Base-by-base conservation (phyloP, 2,797 vertebrate genomes). In the Notolepis coatsorum region DNA sequence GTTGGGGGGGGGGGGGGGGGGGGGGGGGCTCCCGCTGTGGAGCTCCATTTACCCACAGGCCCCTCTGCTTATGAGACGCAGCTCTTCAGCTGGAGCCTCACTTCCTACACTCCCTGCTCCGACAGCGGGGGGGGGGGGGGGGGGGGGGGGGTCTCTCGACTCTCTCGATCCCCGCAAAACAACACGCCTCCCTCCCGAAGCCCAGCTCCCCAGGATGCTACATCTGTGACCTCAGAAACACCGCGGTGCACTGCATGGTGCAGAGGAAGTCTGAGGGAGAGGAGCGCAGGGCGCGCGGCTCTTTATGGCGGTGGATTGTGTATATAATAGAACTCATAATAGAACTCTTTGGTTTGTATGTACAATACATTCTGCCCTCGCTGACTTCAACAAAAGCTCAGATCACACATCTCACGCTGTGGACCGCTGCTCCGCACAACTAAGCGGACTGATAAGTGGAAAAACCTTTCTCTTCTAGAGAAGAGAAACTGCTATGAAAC, bases 171-270 rank as follows among this genome's bases (percentile, higher is more conserved):
- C 76, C 65, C 73, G 64, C 75, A 77, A 68, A 56, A 77, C 60
- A 74, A 66, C 77, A 71, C 45, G 59, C 74, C 80, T 81, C 41
- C n/a, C 68, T 69, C 81, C 68, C 68, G 17, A 65, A 77, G 75
- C 61, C 73, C 66, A 72, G 73, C 69, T 75, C 79, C 80, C 84
- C 84, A 64, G 60, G 79, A 72, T n/a, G 58, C 78, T 86, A 73
- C 81, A 88, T 81, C 86, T 89, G 81, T 81, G 84, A 85, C 87
- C 89, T 86, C 77, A 58, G 75, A 84, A 71, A 71, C 75, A 75
- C 69, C 33, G 38, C 13, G 72, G 61, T 77, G 79, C 84, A 75
- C 66, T 4, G 37, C 74, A 63, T 73, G 71, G 79, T 81, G 83
- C 75, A 73, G 18, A 84, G 81, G 80, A 84, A 59, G 70, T 78